Percentiles rank a stretch among this genome's conserved stretches.
Evolutionary conservation across 2,797 vertebrate genomes (phyloP).

Genomic region (Chanos chanos): DNA sequence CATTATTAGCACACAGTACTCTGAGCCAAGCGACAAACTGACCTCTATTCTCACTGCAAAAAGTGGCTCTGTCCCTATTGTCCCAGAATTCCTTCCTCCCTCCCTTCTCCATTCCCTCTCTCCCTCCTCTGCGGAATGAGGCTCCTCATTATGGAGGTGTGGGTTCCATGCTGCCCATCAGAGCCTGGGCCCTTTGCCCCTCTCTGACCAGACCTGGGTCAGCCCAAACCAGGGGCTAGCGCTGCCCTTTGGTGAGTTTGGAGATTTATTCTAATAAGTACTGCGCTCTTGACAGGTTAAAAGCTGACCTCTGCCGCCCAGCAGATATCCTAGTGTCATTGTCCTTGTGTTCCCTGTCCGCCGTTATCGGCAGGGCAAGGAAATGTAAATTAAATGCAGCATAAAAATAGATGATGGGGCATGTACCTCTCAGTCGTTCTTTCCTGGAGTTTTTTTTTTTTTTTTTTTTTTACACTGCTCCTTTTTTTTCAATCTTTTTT

Average conservation of each 20-base stretch:
- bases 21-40: slow-evolving; percentile 12
- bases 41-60: slow-evolving; percentile 29
- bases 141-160: slow-evolving; percentile 35
- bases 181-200: slow-evolving; percentile 44
- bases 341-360: slow-evolving; percentile 79
- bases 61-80: slow-evolving; percentile 27
- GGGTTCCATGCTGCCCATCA: slow-evolving; percentile 36
- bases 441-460: slow-evolving; percentile 14
- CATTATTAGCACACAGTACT: background rate
- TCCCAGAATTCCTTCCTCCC: background rate
- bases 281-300: slow-evolving; percentile 79
- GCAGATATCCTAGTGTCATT: slow-evolving; percentile 71
- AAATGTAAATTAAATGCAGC: slow-evolving; percentile 81
- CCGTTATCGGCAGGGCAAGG: slow-evolving; percentile 72
- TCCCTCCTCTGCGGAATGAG: slow-evolving; percentile 13
- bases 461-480: background rate
- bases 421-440: slow-evolving; percentile 68
- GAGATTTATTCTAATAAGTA: slow-evolving; percentile 84
- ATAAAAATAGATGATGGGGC: slow-evolving; percentile 81
- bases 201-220: slow-evolving; percentile 60
- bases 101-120: background rate
- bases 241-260: slow-evolving; percentile 75
- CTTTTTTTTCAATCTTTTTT: slow-evolving; percentile 2
- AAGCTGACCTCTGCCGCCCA: slow-evolving; percentile 69
- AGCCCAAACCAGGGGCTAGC: slow-evolving; percentile 62